Evolutionary conservation across 2,888 invertebrate genomes (phyloP).

Genomic region (Tubulanus polymorphus): DNA sequence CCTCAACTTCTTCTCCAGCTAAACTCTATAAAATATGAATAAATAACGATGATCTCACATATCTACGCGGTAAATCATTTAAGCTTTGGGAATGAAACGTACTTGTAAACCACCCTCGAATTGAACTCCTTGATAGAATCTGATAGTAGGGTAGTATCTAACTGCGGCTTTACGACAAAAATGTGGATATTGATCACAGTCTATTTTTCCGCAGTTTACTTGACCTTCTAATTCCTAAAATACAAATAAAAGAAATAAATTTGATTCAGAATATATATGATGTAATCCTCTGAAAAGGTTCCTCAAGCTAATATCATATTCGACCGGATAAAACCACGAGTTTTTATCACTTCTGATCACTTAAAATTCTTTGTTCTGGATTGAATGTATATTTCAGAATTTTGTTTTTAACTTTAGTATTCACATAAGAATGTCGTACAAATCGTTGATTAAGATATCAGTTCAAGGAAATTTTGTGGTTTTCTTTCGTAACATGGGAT

Average conservation of each 20-base stretch:
- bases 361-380: not conserved
- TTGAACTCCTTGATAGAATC: slow-evolving; percentile 34
- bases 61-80: no score
- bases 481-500: no score
- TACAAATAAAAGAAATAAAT: slow-evolving; percentile 4
- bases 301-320: not conserved
- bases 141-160: slow-evolving; percentile 62
- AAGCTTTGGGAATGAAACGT: no score
- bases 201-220: slow-evolving; percentile 63
- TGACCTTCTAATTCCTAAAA: slow-evolving; percentile 56
- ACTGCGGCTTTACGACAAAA: slow-evolving; percentile 60
- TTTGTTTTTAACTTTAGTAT: no score
- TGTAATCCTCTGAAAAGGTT: not conserved
- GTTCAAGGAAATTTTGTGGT: no score
- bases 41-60: no score
- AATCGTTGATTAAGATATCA: no score
- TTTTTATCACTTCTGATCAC: not conserved
- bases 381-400: no score
- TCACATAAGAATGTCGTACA: no score
- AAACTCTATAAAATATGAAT: not conserved
- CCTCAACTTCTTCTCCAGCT: not conserved
- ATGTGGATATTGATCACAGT: slow-evolving; percentile 61
- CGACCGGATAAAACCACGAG: not conserved
- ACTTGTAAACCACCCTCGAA: slow-evolving; percentile 13
- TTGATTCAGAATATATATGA: not conserved